Base-by-base conservation (phyloP, 2,888 invertebrate species). In the Andricus curvator region DNA sequence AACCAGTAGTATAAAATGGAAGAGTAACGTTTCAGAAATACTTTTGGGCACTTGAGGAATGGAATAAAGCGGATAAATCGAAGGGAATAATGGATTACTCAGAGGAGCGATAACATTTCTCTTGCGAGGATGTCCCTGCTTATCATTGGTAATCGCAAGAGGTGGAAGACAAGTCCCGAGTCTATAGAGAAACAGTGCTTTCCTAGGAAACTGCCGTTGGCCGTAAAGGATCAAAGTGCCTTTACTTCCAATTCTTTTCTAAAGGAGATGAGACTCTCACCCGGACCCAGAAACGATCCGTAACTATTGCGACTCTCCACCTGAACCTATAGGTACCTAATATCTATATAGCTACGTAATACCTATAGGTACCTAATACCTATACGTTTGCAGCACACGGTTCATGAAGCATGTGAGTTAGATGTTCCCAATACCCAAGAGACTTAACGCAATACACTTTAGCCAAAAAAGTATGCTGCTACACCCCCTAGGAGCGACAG, bases 381-480 rank as follows among this genome's bases (percentile, higher is more conserved):
- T 78, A 80, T 84, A 76, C 76, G 66, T 79, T 79, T 70, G 74
- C 81, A 80, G 81, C 68, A 78, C 17, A 78, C 77, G 80, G 79
- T 81, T 66, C 70, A 66, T 60, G 67, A 33, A 67, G 25, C 68
- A 25, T n/a, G 74, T 78, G 77, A 80, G 81, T 80, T 79, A 56
- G 80, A 82, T 78, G 77, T 78, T 82, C 78, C 80, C 80, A 84
- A 84, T 83, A 84, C 74, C 33, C 74, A 56, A 74, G 85, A 85
- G 86, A 86, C 84, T 80, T 80, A 56, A 81, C 81, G 82, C 85
- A 85, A 86, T 88, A 86, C 85, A 87, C 85, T 88, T 85, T 83
- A 84, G 85, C 83, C 64, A 79, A 78, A 84, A 84, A 83, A 79
- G 48, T 37, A 76, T 56, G 74, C 48, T 48, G 22, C 48, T 48